Conservation (phyloP, 2,888 invertebrate species). For the Drosophila merina region DNA sequence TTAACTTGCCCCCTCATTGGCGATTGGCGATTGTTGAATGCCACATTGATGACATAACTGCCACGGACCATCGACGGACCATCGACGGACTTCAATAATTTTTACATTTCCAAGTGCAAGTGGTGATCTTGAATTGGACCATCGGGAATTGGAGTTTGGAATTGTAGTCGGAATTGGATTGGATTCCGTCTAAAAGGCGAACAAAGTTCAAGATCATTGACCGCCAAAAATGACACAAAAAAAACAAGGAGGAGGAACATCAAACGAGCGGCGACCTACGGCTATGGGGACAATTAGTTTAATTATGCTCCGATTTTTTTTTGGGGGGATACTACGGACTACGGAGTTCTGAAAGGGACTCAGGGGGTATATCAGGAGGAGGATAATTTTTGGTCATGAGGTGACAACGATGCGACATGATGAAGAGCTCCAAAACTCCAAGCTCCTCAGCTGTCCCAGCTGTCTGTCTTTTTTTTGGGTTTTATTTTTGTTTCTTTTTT, state of each 20-base stretch:
- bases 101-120: slow-evolving; percentile 74
- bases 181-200: slow-evolving; percentile 11
- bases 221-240: slow-evolving; percentile 40
- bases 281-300: slow-evolving; percentile 71
- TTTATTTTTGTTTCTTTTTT: background rate
- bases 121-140: slow-evolving; percentile 76
- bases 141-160: slow-evolving; percentile 56
- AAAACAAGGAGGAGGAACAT: slow-evolving; percentile 43
- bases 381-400: slow-evolving; percentile 69
- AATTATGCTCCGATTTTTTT: slow-evolving; percentile 57
- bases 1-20: slow-evolving; percentile 47
- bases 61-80: background rate
- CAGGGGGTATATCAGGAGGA: background rate
- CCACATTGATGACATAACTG: slow-evolving; percentile 77
- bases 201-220: slow-evolving; percentile 66
- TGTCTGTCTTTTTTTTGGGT: background rate
- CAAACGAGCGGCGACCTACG: slow-evolving; percentile 55
- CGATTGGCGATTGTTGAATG: slow-evolving; percentile 20
- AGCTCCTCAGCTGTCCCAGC: slow-evolving; percentile 20
- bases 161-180: slow-evolving; percentile 21
- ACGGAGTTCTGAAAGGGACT: background rate
- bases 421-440: slow-evolving; percentile 48
- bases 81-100: slow-evolving; percentile 49
- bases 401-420: slow-evolving; percentile 79
- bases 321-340: background rate